Percentiles rank a stretch among this genome's conserved stretches.
These are phyloP conservation scores for Siniperca scherzeri DNA, from an alignment of 2,797 vertebrate genomes.

Conservation along the genomic window DNA sequence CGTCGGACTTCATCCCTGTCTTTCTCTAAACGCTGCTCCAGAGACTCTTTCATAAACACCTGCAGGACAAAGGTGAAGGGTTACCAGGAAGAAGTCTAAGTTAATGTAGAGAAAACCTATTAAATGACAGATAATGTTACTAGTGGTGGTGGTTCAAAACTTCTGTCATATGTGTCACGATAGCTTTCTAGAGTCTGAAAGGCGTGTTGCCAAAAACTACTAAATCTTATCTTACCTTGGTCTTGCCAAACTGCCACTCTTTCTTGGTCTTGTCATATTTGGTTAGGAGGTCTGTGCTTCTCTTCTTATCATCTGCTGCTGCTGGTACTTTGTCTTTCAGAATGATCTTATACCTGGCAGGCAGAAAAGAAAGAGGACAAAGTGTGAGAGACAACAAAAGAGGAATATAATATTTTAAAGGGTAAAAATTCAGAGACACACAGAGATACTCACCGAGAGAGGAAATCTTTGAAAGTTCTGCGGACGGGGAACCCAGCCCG, in stretches of 20 bases:
- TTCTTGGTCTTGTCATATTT: slow-evolving; percentile 88
- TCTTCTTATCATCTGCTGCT: slow-evolving; percentile 86
- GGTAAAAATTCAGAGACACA: not conserved
- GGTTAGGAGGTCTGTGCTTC: slow-evolving; percentile 86
- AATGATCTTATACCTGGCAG: slow-evolving; percentile 91
- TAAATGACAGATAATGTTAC: not conserved
- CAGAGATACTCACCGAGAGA: slow-evolving; percentile 82
- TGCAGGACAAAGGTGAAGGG: slow-evolving; percentile 47
- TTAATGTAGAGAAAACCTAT: not conserved
- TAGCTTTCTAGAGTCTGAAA: not conserved
- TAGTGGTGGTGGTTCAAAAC: not conserved
- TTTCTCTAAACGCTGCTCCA: slow-evolving; percentile 88
- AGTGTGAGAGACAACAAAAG: not conserved
- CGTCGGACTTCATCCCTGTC: slow-evolving; percentile 85
- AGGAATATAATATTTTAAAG: not conserved
- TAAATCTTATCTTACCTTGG: slow-evolving; percentile 85
- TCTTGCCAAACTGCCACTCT: slow-evolving; percentile 94
- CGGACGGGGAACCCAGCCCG: slow-evolving; percentile 93
- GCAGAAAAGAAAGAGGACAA: slow-evolving; percentile 4
- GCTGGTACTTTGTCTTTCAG: slow-evolving; percentile 75
- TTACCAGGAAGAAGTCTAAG: not conserved
- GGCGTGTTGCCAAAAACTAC: not conserved
- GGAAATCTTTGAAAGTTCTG: slow-evolving; percentile 92
- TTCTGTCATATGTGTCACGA: not conserved
- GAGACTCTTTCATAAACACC: slow-evolving; percentile 88